Percentiles rank a stretch among this genome's conserved stretches.
Evolutionary conservation across 2,888 invertebrate genomes (phyloP).

Genomic region (Hypercompe scribonia): DNA sequence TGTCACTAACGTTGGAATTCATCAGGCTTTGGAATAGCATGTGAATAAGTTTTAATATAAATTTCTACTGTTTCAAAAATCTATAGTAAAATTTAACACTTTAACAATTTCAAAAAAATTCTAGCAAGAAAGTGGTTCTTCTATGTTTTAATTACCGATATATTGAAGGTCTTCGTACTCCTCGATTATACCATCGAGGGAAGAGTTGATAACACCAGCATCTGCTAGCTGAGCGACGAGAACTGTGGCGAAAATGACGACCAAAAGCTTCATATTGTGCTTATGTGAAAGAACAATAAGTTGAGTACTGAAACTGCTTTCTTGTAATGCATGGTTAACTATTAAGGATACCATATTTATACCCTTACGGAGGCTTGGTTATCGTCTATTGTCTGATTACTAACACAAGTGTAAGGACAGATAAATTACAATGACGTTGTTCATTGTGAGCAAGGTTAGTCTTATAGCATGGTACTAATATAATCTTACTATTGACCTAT

Average conservation of each 20-base stretch:
- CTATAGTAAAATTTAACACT: not conserved
- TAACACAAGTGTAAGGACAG: not conserved
- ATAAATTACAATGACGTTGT: not conserved
- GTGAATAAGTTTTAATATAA: too few relatives aligned
- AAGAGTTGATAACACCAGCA: not conserved
- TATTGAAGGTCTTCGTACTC: conserved; percentile 18
- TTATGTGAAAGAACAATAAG: too few relatives aligned
- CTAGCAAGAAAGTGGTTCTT: not conserved
- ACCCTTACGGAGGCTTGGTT: not conserved
- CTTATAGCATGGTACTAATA: not conserved
- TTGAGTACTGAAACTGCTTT: not conserved
- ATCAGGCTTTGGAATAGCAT: too few relatives aligned
- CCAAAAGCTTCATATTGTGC: conserved; percentile 30
- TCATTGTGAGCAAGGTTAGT: not conserved
- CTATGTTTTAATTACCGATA: not conserved
- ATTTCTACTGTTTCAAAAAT: too few relatives aligned
- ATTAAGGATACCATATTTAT: not conserved
- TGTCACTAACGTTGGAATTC: too few relatives aligned
- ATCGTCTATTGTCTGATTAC: not conserved
- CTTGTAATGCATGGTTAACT: not conserved
- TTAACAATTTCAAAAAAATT: too few relatives aligned
- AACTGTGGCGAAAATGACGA: conserved; percentile 10
- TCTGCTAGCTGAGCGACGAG: conserved; percentile 12
- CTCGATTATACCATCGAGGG: conserved; percentile 12
- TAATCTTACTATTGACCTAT: too few relatives aligned